These are phyloP conservation scores for Brachionus paranguensis DNA, from an alignment of 1,140 invertebrate genomes.

Conservation along the genomic window DNA sequence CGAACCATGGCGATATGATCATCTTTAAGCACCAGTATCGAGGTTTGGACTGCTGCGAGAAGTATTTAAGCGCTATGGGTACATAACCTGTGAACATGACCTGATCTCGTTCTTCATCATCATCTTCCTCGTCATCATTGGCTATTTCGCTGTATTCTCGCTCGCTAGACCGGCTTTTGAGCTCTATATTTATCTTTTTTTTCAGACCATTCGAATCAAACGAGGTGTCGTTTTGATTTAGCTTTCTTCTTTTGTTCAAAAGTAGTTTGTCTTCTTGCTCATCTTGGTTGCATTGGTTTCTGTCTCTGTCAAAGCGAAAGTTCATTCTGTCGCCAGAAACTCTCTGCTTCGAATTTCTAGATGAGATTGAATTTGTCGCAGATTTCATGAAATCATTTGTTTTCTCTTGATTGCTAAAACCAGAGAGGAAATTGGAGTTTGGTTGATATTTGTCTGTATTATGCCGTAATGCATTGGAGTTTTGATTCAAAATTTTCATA, in stretches of 20 bases:
- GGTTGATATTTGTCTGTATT: background rate
- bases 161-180: background rate
- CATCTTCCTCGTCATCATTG: constrained; percentile 40
- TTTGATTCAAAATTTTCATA: background rate
- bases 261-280: background rate
- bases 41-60: constrained; percentile 76
- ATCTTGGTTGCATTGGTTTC: background rate
- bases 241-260: background rate
- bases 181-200: background rate
- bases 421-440: background rate
- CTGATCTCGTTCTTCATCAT: constrained; percentile 48
- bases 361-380: background rate
- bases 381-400: constrained; percentile 30
- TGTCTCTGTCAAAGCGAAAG: background rate
- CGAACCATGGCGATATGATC: constrained; percentile 98
- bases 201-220: background rate
- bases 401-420: background rate
- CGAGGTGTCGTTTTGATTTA: background rate
- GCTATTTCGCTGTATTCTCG: constrained; percentile 22
- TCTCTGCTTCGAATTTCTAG: background rate
- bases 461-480: background rate
- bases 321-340: background rate
- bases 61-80: constrained; percentile 65
- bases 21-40: constrained; percentile 84
- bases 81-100: constrained; percentile 82